Base-by-base conservation (phyloP, 2,113 vertebrate species). In the Cercopithecus mona region DNA sequence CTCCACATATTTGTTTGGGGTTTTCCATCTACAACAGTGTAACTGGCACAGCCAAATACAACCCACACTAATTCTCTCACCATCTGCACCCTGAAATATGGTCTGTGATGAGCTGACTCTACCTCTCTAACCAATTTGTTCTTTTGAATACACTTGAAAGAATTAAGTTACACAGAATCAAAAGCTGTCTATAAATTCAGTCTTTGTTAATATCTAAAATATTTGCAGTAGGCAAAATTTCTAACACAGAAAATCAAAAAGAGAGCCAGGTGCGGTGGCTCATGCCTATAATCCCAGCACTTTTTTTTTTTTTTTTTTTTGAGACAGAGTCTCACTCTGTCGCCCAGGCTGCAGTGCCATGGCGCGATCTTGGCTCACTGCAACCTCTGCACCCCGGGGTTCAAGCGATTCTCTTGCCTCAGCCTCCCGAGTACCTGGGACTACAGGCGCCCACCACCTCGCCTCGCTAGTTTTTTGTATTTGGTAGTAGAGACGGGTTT, bases 1-100 rank as follows among this genome's bases (percentile, higher is more conserved):
- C 59, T 52, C 61, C 94, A 59, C 93, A 73, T 91, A 96, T 94
- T 96, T 97, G 95, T 96, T 97, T 95, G 94, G 87, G 23, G 81
- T 96, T 75, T 94, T 66, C 57, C 72, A 83, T 90, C 66, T 88
- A 72, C 73, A 97, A 96, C 48, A 94, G 16, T 91, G 93, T 76
- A 93, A 96, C 59, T 91, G 88, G 80, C 93, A 88, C 43, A 87
- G 91, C 80, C 3, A 23, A 12, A 79, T 20, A 38, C 25, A 97
- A 90, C 88, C 96, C 97, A 97, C 97, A 75, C 76, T 0, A 12
- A 27, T 50, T 76, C n/a, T 22, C 85, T 94, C 48, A 66, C 97
- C 80, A 97, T 68, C 98, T 97, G 97, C 61, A 96, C 90, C 45
- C 76, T 88, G 84, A 90, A 93, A 96, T 43, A n/a, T 38, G 30